Evolutionary conservation across 1,140 invertebrate genomes (phyloP), one percentile per base, ranked within the genome.

Genomic region (Ctenoplectra terminalis): DNA sequence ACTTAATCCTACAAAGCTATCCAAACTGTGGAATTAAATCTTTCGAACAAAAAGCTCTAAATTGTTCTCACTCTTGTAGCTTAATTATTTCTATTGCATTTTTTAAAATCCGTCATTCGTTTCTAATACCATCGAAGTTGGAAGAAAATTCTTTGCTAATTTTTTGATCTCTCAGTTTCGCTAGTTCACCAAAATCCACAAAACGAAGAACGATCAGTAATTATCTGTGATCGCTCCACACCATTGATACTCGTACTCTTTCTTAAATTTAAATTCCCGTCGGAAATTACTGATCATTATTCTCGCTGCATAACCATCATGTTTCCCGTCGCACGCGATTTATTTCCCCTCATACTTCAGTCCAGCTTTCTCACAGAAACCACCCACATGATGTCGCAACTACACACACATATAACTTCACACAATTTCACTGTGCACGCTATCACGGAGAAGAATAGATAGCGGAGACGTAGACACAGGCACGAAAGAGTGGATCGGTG

Each of bases 221-320:
- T 26, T 11, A 1, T 26, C 26, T 26, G 6, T 5, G 5, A 56
- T n/a, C n/a, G 52, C n/a, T 54, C 52, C n/a, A 56, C 11, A 11
- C 54, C 26, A 2, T 58, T 26, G 9, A n/a, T 7, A 2, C 60
- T 37, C 2, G 31, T 23, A 31, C 37, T 37, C 23, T 31, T 7
- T 23, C 11, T 64, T 64, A 40, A 40, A 50, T 50, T 50, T 20
- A 43, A 31, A 31, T 23, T 20, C 9, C n/a, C 17, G n/a, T n/a
- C 69, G 26, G 29, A 26, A 29, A 63, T 43, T 26, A 23, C 13
- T 17, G 37, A 17, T 67, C 63, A 34, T 69, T 67, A 76, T 67
- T 43, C 26, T 15, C 48, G 37, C 31, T 52, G 31, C n/a, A n/a
- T 40, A 52, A 66, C 34, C 63, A 29, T 54, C 61, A 2, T 29